Evolutionary conservation across 1,140 invertebrate species (phyloP).

Genomic region (Telenomus remus): DNA sequence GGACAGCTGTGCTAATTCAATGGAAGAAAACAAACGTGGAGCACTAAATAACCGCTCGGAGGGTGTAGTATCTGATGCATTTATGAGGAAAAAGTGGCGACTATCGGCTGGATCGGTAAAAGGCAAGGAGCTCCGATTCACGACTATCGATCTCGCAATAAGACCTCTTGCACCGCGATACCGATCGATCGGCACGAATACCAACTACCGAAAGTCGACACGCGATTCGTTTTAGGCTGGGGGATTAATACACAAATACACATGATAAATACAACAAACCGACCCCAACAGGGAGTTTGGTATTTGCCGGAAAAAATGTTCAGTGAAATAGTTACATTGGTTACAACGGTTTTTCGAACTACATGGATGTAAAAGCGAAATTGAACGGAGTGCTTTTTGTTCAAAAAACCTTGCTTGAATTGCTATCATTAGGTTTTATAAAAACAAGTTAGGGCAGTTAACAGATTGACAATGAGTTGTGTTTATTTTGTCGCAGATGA

Average conservation of each 20-base stretch:
- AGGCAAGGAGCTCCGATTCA: conserved; percentile 48
- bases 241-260: conserved; percentile 38
- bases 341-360: conserved; percentile 20
- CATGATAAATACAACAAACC: conserved; percentile 37
- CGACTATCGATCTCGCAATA: conserved; percentile 57
- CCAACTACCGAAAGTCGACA: conserved; percentile 57
- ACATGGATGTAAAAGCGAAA: too few relatives aligned
- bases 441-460: too few relatives aligned
- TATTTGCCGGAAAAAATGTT: conserved; percentile 46
- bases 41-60: conserved; percentile 41
- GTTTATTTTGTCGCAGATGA: too few relatives aligned
- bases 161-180: conserved; percentile 55
- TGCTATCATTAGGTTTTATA: too few relatives aligned
- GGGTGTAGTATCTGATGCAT: conserved; percentile 50
- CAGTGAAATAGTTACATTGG: too few relatives aligned
- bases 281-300: conserved; percentile 26
- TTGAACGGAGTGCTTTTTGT: too few relatives aligned
- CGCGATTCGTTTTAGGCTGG: conserved; percentile 49
- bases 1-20: conserved; percentile 28
- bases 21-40: conserved; percentile 46
- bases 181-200: conserved; percentile 55
- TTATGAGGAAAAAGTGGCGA: conserved; percentile 38
- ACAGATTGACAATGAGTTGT: too few relatives aligned
- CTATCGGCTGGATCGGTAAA: conserved; percentile 49
- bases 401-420: too few relatives aligned